Evolutionary conservation across 2,888 invertebrate genomes (phyloP), one percentile per base, ranked within the genome.

Genomic region (Coremacera marginata): DNA sequence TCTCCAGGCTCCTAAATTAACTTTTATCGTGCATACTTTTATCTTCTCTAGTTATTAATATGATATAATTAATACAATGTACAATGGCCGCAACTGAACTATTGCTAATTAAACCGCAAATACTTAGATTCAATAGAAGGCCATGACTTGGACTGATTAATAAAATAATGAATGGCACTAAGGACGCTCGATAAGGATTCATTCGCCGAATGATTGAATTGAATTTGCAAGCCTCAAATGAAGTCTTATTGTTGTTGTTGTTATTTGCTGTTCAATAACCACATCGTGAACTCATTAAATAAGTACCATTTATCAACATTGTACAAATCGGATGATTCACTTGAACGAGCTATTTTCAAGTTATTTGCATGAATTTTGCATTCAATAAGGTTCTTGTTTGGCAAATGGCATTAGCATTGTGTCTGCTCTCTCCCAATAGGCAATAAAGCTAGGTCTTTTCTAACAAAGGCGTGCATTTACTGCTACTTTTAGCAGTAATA

Each of bases 261-360:
- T 2, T 55, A 19, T 63, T 44, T 44, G 14, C 44, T 44, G 44
- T 44, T 44, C 11, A 9, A 16, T 51, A 68, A 49, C 68, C 68
- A 27, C 68, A 62, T 44, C 49, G 37, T 37, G 22, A 37, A 25
- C 68, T 22, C 25, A 49, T 22, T 25, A 49, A 68, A 68, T 27
- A 34, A 63, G 63, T 31, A 8, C 31, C 51, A 68, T 68, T 68
- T 49, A 68, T 68, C 68, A 68, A 68, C 19, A 14, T 34, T 37
- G 19, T 22, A 49, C 25, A 49, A 49, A 25, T 5, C 9, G 37
- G 31, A 25, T 19, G 55, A 19, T 55, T 11, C 9, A 60, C 57
- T 9, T 25, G 19, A 22, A 22, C 25, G 57, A 19, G 11, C 57
- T 27, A 22, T 19, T 37, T 67, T 37, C 22, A 37, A 68, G 49